Evolutionary conservation across 2,888 invertebrate species (phyloP).

Genomic region (Macroteleia sp.): DNA sequence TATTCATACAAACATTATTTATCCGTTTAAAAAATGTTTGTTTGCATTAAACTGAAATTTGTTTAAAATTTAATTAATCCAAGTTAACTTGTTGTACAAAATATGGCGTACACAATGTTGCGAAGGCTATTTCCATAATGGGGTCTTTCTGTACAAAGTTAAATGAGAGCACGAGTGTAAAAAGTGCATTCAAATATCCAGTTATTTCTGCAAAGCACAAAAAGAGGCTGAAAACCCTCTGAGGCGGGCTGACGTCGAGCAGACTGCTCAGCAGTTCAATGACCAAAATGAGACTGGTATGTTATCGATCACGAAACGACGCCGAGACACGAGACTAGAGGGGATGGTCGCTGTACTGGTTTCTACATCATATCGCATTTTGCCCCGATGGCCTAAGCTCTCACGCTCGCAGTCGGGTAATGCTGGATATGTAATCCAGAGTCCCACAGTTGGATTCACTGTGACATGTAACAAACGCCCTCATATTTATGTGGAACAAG

Average conservation of each 20-base stretch:
- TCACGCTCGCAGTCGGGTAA: conserved; percentile 28
- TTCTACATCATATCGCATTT: conserved; percentile 54
- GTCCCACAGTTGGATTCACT: conserved; percentile 1
- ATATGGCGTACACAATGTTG: conserved; percentile 1
- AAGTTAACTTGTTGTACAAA: too few relatives aligned
- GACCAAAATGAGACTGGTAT: conserved; percentile 75
- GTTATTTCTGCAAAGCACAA: conserved; percentile 43
- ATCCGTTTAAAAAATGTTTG: too few relatives aligned
- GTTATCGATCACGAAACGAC: conserved; percentile 70
- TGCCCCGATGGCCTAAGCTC: conserved; percentile 46
- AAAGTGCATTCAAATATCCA: conserved; percentile 49
- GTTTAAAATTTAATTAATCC: too few relatives aligned
- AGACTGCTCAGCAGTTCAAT: conserved; percentile 70
- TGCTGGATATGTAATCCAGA: conserved; percentile 1
- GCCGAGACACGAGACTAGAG: conserved; percentile 55
- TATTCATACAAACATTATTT: too few relatives aligned
- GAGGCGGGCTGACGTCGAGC: conserved; percentile 43
- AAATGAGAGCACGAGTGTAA: conserved; percentile 6
- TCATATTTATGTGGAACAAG: conserved; percentile 4
- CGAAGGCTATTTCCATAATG: conserved; percentile 10
- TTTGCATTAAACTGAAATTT: too few relatives aligned
- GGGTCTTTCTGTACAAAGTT: conserved; percentile 7
- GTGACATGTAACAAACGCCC: conserved; percentile 25
- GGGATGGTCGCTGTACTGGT: conserved; percentile 59
- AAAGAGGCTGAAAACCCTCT: conserved; percentile 29